These are phyloP conservation scores for Zoanthus gigantus DNA, from an alignment of 92 coral and sea anemone species.

Conservation along the genomic window DNA sequence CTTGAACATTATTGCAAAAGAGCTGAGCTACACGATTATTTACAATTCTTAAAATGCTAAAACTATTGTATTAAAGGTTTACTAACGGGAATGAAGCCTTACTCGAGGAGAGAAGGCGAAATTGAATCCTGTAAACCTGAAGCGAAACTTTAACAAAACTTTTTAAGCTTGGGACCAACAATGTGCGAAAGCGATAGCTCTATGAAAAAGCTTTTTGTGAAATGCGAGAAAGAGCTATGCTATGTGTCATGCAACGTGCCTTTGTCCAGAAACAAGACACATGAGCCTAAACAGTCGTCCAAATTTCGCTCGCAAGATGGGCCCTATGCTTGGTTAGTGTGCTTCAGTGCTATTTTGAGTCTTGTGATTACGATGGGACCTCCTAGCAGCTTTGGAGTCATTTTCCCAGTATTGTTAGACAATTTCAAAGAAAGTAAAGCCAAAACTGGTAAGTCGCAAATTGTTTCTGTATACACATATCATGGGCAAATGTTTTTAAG, in stretches of 20 bases:
- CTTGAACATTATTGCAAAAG: background rate
- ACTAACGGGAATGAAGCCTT: background rate
- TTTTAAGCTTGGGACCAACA: background rate
- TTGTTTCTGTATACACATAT: background rate
- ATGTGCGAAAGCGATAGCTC: background rate
- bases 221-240: constrained; percentile 17
- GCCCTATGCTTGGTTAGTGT: constrained; percentile 25
- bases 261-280: background rate
- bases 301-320: constrained; percentile 33
- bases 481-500: background rate
- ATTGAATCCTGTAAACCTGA: background rate
- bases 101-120: background rate
- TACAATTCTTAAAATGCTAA: background rate
- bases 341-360: constrained; percentile 35
- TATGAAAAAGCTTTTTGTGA: constrained; percentile 22
- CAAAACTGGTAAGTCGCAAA: constrained; percentile 7
- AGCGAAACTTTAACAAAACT: background rate
- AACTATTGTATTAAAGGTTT: background rate
- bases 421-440: constrained; percentile 42
- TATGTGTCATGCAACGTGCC: constrained; percentile 42
- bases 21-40: background rate
- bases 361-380: constrained; percentile 15
- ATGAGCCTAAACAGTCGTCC: background rate
- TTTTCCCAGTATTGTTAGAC: constrained; percentile 31
- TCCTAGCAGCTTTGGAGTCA: constrained; percentile 32